Evolutionary conservation across 1,140 invertebrate species (phyloP).

Genomic region (Papilio machaon): DNA sequence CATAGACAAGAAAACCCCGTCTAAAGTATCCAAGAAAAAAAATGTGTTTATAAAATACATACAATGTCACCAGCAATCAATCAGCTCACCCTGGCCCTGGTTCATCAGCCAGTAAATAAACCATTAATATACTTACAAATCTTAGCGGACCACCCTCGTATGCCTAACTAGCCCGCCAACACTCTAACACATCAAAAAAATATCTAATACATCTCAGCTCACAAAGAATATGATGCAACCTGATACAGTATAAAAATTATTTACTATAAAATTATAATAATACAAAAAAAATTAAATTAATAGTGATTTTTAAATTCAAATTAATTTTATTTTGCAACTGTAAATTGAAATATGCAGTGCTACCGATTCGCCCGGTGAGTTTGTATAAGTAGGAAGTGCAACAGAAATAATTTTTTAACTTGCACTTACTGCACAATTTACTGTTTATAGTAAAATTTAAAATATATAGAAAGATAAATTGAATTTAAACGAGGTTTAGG

Average conservation of each 20-base stretch:
- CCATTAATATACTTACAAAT: constrained; percentile 75
- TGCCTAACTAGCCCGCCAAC: constrained; percentile 58
- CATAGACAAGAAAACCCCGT: constrained; percentile 45
- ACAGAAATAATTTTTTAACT: no score
- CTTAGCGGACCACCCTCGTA: constrained; percentile 60
- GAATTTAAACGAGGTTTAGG: no score
- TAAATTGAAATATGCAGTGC: no score
- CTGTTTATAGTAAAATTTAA: no score
- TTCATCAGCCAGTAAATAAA: constrained; percentile 64
- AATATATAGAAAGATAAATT: no score
- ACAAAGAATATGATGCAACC: constrained; percentile 11
- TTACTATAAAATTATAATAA: no score
- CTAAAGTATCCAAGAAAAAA: constrained; percentile 48
- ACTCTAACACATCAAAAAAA: constrained; percentile 43
- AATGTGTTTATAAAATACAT: constrained; percentile 75
- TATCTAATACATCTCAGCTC: constrained; percentile 30
- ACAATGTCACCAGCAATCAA: constrained; percentile 72
- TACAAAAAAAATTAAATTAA: no score
- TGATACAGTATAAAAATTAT: constrained; percentile 14
- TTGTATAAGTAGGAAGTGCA: no score
- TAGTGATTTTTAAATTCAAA: no score
- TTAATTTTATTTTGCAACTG: no score
- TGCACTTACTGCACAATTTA: no score
- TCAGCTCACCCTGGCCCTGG: constrained; percentile 63
- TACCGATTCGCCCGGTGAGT: no score